These are phyloP conservation scores for Tromatobia lineatoria DNA, from an alignment of 2,888 invertebrate genomes.

Conservation along the genomic window DNA sequence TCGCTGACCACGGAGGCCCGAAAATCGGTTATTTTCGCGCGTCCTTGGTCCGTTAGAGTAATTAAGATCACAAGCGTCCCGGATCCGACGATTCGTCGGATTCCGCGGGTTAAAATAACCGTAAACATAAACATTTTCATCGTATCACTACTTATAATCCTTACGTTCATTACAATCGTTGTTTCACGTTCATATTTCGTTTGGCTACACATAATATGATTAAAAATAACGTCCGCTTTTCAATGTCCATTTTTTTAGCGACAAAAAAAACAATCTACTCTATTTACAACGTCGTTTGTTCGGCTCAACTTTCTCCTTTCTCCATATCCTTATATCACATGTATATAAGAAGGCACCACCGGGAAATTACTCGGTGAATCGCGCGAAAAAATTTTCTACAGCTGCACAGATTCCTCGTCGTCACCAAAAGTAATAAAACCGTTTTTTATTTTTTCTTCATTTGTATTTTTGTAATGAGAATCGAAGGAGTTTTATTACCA, in stretches of 20 bases:
- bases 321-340: constrained; percentile 77
- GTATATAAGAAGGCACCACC: constrained; percentile 80
- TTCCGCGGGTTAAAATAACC: constrained; percentile 80
- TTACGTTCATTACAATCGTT: constrained; percentile 33
- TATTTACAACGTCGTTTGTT: constrained; percentile 73
- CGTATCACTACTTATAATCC: constrained; percentile 44
- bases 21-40: constrained; percentile 76
- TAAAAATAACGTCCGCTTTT: constrained; percentile 45
- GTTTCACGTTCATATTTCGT: constrained; percentile 47
- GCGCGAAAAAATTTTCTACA: background rate
- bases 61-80: constrained; percentile 84
- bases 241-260: background rate
- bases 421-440: background rate
- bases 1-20: constrained; percentile 78
- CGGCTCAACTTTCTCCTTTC: constrained; percentile 70
- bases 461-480: constrained; percentile 8
- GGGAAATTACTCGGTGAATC: constrained; percentile 49
- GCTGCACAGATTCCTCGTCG: constrained; percentile 9
- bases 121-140: constrained; percentile 73
- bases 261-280: constrained; percentile 60
- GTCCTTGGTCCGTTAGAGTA: constrained; percentile 75
- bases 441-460: background rate
- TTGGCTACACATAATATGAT: constrained; percentile 53
- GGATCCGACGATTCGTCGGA: constrained; percentile 73
- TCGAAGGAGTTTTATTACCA: constrained; percentile 16